Percentiles rank a stretch among this genome's conserved stretches.
Evolutionary conservation across 2,797 vertebrate genomes (phyloP).

Genomic region (Sebastes trivittatus): DNA sequence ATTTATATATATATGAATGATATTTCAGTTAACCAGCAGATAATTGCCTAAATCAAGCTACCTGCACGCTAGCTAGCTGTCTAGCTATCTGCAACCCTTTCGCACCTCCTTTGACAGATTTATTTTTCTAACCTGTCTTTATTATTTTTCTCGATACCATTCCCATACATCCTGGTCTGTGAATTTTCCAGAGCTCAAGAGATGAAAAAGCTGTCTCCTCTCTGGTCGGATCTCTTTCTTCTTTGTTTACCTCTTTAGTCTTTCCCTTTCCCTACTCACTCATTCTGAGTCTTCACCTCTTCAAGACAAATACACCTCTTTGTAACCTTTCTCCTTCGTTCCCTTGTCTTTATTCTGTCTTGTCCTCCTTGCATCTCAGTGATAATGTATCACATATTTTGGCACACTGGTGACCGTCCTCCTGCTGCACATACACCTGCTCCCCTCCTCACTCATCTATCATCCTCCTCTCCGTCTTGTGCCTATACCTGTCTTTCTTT

Average conservation of each 20-base stretch:
- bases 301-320: constrained; percentile 24
- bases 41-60: background rate
- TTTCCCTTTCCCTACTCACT: background rate
- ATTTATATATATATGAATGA: background rate
- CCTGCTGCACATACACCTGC: constrained; percentile 22
- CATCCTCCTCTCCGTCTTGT: constrained; percentile 24
- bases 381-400: constrained; percentile 33
- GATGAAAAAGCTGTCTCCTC: constrained; percentile 11
- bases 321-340: constrained; percentile 9
- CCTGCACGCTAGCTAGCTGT: too few relatives aligned
- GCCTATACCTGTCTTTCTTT: constrained; percentile 5
- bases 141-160: constrained; percentile 51
- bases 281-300: background rate
- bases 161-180: background rate
- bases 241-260: constrained; percentile 18
- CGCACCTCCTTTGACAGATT: background rate
- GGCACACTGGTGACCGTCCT: constrained; percentile 7
- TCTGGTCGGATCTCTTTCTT: constrained; percentile 5
- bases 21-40: background rate
- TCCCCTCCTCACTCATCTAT: constrained; percentile 25
- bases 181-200: constrained; percentile 6
- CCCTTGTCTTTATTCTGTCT: constrained; percentile 68
- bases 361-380: constrained; percentile 39
- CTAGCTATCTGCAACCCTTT: too few relatives aligned
- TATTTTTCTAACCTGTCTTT: background rate